Percentiles rank a stretch among this genome's conserved stretches.
Evolutionary conservation across 35 echinoderm and acorn worm genomes (phyloP).

Genomic region (Lytechinus variegatus): DNA sequence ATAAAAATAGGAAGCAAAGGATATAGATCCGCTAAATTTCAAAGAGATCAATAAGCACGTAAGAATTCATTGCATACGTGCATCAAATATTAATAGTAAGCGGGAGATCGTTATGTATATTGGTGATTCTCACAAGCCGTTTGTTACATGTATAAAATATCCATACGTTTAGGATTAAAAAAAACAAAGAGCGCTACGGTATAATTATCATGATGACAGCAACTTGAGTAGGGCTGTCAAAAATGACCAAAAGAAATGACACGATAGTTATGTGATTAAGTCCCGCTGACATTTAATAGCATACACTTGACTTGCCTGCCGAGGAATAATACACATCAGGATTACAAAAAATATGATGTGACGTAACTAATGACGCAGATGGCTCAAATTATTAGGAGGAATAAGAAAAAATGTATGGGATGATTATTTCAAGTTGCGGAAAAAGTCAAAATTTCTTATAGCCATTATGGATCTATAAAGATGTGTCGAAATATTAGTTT

Average conservation of each 20-base stretch:
- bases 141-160: not conserved
- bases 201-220: not conserved
- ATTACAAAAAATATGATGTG: not conserved
- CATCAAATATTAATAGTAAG: no score
- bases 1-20: no score
- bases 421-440: not conserved
- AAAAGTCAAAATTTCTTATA: not conserved
- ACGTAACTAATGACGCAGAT: not conserved
- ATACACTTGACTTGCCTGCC: not conserved
- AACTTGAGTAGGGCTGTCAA: not conserved
- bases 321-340: not conserved
- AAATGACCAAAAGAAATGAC: not conserved
- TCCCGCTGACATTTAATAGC: not conserved
- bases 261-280: slow-evolving; percentile 4
- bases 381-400: not conserved
- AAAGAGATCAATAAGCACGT: no score
- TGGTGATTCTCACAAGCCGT: not conserved
- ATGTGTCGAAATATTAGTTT: no score
- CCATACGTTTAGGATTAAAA: not conserved
- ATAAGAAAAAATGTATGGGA: not conserved
- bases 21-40: no score
- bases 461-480: not conserved
- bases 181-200: not conserved
- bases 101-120: no score
- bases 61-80: no score